Evolutionary conservation across 2,888 invertebrate genomes (phyloP).

Genomic region (Alviniconcha strummeri): DNA sequence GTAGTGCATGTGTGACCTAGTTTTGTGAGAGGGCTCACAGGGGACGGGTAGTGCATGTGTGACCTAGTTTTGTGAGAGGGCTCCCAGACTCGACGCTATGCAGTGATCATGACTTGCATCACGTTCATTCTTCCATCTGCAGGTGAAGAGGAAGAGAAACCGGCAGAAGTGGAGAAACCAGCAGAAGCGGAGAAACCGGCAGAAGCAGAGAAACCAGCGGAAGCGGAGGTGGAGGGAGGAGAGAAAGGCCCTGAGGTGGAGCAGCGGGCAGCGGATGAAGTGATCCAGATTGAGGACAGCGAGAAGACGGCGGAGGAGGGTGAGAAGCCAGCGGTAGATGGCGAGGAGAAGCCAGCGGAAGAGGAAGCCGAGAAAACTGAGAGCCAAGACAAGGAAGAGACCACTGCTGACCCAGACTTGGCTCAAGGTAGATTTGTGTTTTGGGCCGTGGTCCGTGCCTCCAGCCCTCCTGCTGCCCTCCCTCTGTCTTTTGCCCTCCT

Average conservation of each 20-base stretch:
- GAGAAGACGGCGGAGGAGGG: slow-evolving; percentile 29
- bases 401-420: slow-evolving; percentile 32
- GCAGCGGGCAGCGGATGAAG: slow-evolving; percentile 27
- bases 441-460: no score
- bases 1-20: no score
- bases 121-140: no score
- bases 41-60: no score
- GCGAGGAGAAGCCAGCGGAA: neutral
- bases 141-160: neutral
- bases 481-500: no score
- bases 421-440: slow-evolving; percentile 17
- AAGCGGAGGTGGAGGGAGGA: neutral
- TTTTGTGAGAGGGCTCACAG: no score
- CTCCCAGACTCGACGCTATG: no score
- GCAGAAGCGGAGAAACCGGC: neutral
- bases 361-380: slow-evolving; percentile 35
- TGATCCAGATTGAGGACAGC: slow-evolving; percentile 30
- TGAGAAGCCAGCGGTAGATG: neutral
- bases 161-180: neutral
- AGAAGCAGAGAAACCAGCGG: neutral
- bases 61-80: no score
- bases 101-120: no score
- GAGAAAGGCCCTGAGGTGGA: neutral
- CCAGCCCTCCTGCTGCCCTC: no score
- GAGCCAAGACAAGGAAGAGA: slow-evolving; percentile 30